These are phyloP conservation scores for Damaliscus lunatus DNA, from an alignment of 2,113 vertebrate genomes.

Conservation along the genomic window DNA sequence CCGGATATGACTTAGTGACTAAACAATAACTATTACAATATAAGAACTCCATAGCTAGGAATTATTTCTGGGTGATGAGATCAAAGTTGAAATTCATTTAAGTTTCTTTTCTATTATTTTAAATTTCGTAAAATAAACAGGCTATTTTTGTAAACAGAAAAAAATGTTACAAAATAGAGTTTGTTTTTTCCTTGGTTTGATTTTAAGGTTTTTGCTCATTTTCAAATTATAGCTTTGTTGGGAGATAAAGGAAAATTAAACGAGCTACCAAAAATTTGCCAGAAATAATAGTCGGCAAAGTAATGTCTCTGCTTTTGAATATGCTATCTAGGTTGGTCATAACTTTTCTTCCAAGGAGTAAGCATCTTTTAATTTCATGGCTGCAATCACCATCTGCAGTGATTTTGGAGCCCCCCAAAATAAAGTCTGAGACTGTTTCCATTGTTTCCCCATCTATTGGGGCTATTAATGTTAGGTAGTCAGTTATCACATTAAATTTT, in stretches of 20 bases:
- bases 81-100: slow-evolving; percentile 13
- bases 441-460: no score
- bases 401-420: no score
- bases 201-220: slow-evolving; percentile 52
- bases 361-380: no score
- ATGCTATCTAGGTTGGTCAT: no score
- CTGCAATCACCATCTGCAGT: no score
- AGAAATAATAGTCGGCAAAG: neutral
- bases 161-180: slow-evolving; percentile 12
- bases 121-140: neutral
- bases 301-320: no score
- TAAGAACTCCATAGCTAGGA: neutral
- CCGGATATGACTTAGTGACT: neutral
- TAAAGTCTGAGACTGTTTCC: no score
- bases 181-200: slow-evolving; percentile 43
- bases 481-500: neutral
- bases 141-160: slow-evolving; percentile 37
- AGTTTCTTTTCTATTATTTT: slow-evolving; percentile 26
- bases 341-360: no score
- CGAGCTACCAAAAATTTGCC: neutral
- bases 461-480: neutral
- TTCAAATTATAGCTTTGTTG: slow-evolving; percentile 37
- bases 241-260: slow-evolving; percentile 29
- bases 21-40: neutral
- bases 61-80: slow-evolving; percentile 30